Evolutionary conservation across 2,113 vertebrate species (phyloP).

Genomic region (Corynorhinus townsendii): DNA sequence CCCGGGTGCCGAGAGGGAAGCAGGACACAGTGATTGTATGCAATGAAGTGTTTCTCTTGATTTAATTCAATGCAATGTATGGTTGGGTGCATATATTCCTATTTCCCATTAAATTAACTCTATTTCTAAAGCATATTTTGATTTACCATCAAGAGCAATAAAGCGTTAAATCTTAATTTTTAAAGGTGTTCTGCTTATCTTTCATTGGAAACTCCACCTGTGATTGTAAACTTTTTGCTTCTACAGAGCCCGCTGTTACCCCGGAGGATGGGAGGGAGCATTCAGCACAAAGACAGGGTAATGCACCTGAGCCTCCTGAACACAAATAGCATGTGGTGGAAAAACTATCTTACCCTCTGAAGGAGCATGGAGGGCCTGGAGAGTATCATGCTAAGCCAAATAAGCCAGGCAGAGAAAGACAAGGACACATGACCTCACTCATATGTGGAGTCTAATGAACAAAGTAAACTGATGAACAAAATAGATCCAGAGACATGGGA

Average conservation of each 20-base stretch:
- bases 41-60: slow-evolving; percentile 70
- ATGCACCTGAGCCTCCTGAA: background rate
- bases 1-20: background rate
- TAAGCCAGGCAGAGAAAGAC: too few species aligned
- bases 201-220: background rate
- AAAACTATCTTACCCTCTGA: too few species aligned
- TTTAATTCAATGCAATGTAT: slow-evolving; percentile 69
- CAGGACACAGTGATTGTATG: slow-evolving; percentile 25
- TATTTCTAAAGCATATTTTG: slow-evolving; percentile 76
- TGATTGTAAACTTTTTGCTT: background rate
- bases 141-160: slow-evolving; percentile 76
- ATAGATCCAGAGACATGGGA: too few species aligned
- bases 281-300: background rate
- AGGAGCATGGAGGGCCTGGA: too few species aligned
- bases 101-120: slow-evolving; percentile 80
- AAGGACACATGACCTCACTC: too few species aligned
- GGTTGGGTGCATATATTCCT: slow-evolving; percentile 77
- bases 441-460: too few species aligned
- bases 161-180: slow-evolving; percentile 76
- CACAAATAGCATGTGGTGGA: background rate
- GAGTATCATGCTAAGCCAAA: too few species aligned
- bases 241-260: background rate
- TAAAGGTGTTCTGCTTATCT: slow-evolving; percentile 69
- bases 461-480: too few species aligned
- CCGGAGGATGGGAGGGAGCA: background rate